Evolutionary conservation across 1,140 invertebrate species (phyloP).

Genomic region (Parasteatoda tepidariorum): DNA sequence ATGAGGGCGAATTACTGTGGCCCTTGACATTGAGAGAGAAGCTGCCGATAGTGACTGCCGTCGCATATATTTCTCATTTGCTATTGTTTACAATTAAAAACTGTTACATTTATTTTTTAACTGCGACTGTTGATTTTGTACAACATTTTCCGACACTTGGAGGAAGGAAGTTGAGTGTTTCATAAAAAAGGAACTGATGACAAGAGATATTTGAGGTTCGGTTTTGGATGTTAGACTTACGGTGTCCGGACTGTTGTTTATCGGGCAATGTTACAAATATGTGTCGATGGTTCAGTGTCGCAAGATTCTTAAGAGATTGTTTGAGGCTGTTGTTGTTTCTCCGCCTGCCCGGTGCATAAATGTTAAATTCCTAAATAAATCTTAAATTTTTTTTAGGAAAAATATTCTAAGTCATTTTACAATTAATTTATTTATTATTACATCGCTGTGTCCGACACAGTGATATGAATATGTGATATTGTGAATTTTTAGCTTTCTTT

Average conservation of each 20-base stretch:
- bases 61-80: background rate
- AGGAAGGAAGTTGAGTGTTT: background rate
- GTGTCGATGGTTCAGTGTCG: background rate
- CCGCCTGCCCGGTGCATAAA: background rate
- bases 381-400: background rate
- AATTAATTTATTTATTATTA: background rate
- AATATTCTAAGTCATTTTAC: background rate
- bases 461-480: too few species aligned
- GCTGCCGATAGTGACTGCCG: background rate
- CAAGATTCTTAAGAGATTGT: background rate
- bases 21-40: constrained; percentile 50
- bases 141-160: background rate
- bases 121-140: too few species aligned
- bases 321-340: background rate
- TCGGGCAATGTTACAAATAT: background rate
- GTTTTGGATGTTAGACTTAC: background rate
- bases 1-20: constrained; percentile 15
- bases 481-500: too few species aligned
- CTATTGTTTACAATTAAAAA: background rate
- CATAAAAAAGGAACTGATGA: background rate
- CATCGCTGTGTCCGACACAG: too few species aligned
- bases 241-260: background rate
- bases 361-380: background rate
- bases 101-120: too few species aligned
- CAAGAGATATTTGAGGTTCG: background rate